Evolutionary conservation across 2,888 invertebrate species (phyloP).

Genomic region (Heliconius erato): DNA sequence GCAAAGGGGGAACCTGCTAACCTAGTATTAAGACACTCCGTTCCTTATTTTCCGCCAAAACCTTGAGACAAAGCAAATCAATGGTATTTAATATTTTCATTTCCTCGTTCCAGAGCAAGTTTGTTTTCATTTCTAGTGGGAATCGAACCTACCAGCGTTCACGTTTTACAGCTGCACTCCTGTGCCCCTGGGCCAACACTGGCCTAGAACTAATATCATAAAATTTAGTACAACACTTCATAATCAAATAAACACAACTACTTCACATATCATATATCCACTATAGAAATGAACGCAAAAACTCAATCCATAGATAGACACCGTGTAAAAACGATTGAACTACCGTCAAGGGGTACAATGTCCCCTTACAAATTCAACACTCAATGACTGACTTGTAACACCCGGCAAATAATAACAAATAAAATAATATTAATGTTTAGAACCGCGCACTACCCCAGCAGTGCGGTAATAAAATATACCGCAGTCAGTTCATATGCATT

Average conservation of each 20-base stretch:
- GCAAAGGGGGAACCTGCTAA: no score
- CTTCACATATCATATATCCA: not conserved
- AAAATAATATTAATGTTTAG: constrained; percentile 69
- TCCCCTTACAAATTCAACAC: constrained; percentile 56
- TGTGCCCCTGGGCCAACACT: no score
- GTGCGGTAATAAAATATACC: constrained; percentile 67
- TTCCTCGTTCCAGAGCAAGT: no score
- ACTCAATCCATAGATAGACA: not conserved
- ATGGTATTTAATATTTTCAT: no score
- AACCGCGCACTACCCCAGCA: constrained; percentile 68
- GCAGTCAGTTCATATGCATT: constrained; percentile 55
- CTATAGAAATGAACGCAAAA: not conserved
- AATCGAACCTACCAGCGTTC: no score
- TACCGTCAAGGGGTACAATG: constrained; percentile 41
- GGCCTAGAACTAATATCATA: not conserved
- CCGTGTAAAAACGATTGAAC: no score
- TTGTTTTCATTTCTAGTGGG: no score
- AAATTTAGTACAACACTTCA: not conserved
- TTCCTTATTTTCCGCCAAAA: no score
- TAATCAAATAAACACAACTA: not conserved
- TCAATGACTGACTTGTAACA: constrained; percentile 53
- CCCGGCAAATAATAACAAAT: constrained; percentile 67
- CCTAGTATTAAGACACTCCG: no score
- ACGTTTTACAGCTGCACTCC: no score
- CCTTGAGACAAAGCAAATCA: no score